Conservation (phyloP, 2,113 vertebrate species). For the Urocynchramus pylzowi region DNA sequence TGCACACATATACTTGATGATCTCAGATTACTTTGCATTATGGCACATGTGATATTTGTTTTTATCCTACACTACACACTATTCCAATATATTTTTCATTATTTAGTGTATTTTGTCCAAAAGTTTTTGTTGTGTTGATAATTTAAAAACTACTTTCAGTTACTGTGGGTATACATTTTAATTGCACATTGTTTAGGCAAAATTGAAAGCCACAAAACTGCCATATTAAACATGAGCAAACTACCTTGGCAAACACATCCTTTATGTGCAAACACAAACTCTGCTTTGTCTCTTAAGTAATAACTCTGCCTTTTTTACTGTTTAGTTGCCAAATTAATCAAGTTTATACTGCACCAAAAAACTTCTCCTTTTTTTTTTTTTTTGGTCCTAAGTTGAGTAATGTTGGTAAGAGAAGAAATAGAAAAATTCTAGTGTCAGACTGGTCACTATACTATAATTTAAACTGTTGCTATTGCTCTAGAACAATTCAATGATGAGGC, state of each 20-base stretch:
- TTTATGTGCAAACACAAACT: background rate
- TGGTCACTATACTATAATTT: background rate
- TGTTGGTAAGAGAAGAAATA: background rate
- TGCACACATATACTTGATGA: constrained; percentile 25
- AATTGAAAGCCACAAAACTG: background rate
- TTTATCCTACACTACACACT: constrained; percentile 8
- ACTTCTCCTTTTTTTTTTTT: background rate
- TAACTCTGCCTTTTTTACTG: background rate
- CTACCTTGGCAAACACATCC: constrained; percentile 2
- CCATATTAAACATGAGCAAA: constrained; percentile 1
- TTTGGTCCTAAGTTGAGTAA: background rate
- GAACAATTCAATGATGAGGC: background rate
- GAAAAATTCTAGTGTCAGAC: background rate
- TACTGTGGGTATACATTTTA: constrained; percentile 11
- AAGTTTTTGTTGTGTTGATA: constrained; percentile 34
- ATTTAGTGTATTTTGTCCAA: constrained; percentile 30
- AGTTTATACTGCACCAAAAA: background rate
- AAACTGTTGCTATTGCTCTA: background rate
- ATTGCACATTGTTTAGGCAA: constrained; percentile 15
- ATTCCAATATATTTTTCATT: constrained; percentile 71
- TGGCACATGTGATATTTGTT: background rate
- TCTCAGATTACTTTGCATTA: constrained; percentile 20
- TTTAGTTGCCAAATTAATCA: background rate
- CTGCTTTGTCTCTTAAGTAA: background rate
- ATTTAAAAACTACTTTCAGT: constrained; percentile 35